A percentile compares a stretch with the other conserved stretches of the same genome.
phyloP scores from a whole-genome alignment of 2,113 vertebrate species.

The Paracanthobrama guichenoti region DNA sequence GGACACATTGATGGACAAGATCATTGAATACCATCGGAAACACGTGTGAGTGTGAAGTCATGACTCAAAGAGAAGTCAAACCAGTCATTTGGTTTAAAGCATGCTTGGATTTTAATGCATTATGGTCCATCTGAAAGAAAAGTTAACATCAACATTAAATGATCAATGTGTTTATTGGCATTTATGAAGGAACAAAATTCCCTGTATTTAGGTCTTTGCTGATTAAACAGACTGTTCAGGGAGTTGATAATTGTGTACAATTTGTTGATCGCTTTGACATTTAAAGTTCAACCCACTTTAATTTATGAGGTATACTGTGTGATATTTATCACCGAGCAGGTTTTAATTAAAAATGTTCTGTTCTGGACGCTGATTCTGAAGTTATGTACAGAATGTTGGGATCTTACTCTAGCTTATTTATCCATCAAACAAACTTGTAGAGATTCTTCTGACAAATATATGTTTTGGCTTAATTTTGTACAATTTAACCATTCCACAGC shows the following conservation, averaged over 20 bases:
- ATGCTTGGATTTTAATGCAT: not conserved
- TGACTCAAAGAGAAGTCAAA: not conserved
- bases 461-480: not conserved
- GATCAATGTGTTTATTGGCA: not conserved
- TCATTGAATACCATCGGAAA: conserved; percentile 92
- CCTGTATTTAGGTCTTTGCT: not conserved
- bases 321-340: not conserved
- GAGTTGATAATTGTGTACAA: not conserved
- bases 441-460: not conserved
- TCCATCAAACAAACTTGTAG: not conserved
- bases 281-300: conserved; percentile 8
- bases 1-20: conserved; percentile 91
- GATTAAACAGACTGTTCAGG: not conserved
- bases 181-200: not conserved
- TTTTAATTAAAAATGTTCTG: not conserved
- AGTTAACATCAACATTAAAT: not conserved
- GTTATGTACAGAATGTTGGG: too few species aligned
- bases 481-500: conserved; percentile 64
- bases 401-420: not conserved
- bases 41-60: conserved; percentile 82
- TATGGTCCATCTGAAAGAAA: not conserved
- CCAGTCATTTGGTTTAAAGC: not conserved
- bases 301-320: not conserved
- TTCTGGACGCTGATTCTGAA: not conserved
- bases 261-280: conserved; percentile 9